Evolutionary conservation across 2,113 vertebrate species (phyloP).

Genomic region (Ophthalmolycus amberensis): DNA sequence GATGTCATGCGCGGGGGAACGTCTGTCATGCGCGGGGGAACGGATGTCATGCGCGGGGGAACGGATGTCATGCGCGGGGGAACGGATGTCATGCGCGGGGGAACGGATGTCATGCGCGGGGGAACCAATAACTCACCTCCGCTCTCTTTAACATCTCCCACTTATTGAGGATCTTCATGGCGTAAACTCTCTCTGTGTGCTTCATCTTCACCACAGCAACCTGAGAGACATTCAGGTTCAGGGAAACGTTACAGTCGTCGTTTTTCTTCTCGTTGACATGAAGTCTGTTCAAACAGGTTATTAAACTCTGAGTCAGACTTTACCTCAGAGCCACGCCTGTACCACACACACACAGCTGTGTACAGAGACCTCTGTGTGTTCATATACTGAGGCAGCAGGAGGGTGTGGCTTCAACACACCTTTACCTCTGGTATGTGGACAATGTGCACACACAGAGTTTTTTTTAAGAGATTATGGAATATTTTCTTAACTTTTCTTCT

Average conservation of each 20-base stretch:
- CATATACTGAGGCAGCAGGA: slow-evolving; percentile 39
- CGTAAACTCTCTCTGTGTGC: slow-evolving; percentile 94
- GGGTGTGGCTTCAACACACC: slow-evolving; percentile 62
- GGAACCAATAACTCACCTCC: slow-evolving; percentile 84
- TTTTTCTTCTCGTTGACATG: not conserved
- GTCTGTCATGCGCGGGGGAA: too few relatives aligned
- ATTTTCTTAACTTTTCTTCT: too few relatives aligned
- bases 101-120: too few relatives aligned
- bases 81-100: too few relatives aligned
- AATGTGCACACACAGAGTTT: not conserved
- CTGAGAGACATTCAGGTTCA: slow-evolving; percentile 29
- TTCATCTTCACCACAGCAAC: slow-evolving; percentile 96
- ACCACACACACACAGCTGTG: not conserved
- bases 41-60: too few relatives aligned
- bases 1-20: too few relatives aligned
- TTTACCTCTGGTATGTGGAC: slow-evolving; percentile 57
- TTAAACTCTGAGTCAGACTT: not conserved
- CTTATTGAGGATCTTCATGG: slow-evolving; percentile 99
- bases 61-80: too few relatives aligned
- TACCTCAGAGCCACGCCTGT: not conserved
- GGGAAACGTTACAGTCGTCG: not conserved
- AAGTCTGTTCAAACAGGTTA: slow-evolving; percentile 1
- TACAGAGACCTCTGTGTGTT: slow-evolving; percentile 2
- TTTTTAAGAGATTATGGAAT: too few relatives aligned
- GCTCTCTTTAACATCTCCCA: slow-evolving; percentile 99